phyloP scores from a whole-genome alignment of 1,140 invertebrate genomes.

The Lerema accius region DNA sequence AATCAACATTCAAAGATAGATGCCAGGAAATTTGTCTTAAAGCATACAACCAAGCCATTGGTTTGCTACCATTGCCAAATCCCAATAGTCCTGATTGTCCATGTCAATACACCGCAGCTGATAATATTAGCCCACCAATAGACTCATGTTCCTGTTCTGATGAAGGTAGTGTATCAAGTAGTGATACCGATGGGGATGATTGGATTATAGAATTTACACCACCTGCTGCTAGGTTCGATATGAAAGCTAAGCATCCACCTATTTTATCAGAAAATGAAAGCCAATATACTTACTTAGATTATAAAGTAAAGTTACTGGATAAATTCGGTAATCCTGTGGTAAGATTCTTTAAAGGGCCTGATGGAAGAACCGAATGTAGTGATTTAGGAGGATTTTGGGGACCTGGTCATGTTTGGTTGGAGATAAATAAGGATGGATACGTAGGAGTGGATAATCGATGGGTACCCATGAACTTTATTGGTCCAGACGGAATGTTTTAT shows the following conservation, averaged over 20 bases:
- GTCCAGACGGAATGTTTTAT: constrained; percentile 73
- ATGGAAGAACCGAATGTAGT: constrained; percentile 73
- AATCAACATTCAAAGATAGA: constrained; percentile 70
- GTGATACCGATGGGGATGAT: constrained; percentile 71
- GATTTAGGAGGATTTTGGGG: constrained; percentile 76
- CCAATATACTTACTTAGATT: constrained; percentile 75
- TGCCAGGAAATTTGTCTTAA: constrained; percentile 78
- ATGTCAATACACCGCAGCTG: constrained; percentile 50
- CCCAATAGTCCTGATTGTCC: constrained; percentile 69
- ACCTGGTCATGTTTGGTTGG: constrained; percentile 60
- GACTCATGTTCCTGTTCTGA: constrained; percentile 76
- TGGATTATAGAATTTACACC: constrained; percentile 72
- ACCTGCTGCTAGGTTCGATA: constrained; percentile 63
- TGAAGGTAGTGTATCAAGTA: constrained; percentile 56
- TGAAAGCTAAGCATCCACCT: constrained; percentile 67
- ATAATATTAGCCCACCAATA: constrained; percentile 51
- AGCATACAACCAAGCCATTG: constrained; percentile 76
- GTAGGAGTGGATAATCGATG: constrained; percentile 71
- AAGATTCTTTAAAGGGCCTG: constrained; percentile 73
- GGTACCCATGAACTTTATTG: constrained; percentile 72
- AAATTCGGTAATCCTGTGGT: constrained; percentile 66
- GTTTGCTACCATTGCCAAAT: constrained; percentile 63
- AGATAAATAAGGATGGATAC: constrained; percentile 75
- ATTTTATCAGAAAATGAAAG: constrained; percentile 51
- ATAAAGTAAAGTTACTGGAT: constrained; percentile 71